Percentiles rank a stretch among this genome's conserved stretches.
Evolutionary conservation across 2,113 vertebrate genomes (phyloP).

Genomic region (Rattus rattus): DNA sequence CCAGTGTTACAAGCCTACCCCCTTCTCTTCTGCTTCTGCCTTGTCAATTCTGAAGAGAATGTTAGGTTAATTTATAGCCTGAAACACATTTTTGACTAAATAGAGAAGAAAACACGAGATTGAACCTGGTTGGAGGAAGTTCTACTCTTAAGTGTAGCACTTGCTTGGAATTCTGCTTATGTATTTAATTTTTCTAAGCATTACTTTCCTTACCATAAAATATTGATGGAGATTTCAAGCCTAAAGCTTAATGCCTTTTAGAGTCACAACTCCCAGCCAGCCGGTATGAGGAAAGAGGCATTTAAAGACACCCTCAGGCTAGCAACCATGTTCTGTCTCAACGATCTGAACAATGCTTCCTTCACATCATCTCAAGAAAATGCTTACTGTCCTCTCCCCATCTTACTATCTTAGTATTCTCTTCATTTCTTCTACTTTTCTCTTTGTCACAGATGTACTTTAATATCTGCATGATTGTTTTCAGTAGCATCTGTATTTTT

Average conservation of each 20-base stretch:
- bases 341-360: background rate
- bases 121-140: background rate
- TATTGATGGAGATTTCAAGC: background rate
- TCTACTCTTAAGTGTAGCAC: background rate
- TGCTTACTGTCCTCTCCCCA: background rate
- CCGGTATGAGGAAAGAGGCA: background rate
- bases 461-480: background rate
- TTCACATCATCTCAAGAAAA: background rate
- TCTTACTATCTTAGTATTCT: background rate
- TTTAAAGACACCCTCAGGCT: background rate
- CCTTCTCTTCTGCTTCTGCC: background rate
- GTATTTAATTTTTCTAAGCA: background rate
- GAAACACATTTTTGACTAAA: background rate
- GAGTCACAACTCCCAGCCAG: too few species aligned
- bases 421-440: background rate
- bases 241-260: background rate
- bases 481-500: background rate
- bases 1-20: background rate
- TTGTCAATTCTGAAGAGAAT: background rate
- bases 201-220: background rate
- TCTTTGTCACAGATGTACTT: background rate
- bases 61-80: background rate
- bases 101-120: background rate
- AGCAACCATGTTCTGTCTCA: background rate
- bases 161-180: background rate